Evolutionary conservation across 2,888 invertebrate species (phyloP), one percentile per base, ranked within the genome.

Genomic region (Drosophila meridionalis): DNA sequence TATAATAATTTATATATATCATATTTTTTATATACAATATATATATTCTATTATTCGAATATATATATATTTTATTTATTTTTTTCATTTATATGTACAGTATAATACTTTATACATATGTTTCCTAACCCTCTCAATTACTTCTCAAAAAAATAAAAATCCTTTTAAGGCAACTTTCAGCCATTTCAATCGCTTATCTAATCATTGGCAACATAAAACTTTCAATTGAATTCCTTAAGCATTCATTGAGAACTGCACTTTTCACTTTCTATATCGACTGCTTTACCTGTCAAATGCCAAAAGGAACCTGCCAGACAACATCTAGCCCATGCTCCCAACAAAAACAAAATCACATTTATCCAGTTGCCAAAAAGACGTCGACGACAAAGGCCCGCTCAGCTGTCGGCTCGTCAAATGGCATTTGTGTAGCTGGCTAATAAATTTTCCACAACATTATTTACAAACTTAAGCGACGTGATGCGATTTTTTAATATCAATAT

Each of bases 401-500:
- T 5, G 5, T 34, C 6, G 30, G 20, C 32, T 56, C 70, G 52
- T 78, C 76, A 72, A 36, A 34, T 50, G 48, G 67, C 67, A 36
- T 58, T 58, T 43, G 47, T 48, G 52, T 26, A 43, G 68, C 55
- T 66, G 80, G 76, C 76, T 82, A 88, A 89, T 87, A 87, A 78
- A 87, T 87, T 85, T 83, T 83, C 78, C 83, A 83, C 78, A 81
- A 89, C 90, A 91, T 91, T 91, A 90, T 90, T 91, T 90, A 89
- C 87, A 87, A 90, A 87, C 82, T 82, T 82, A 83, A 85, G 80
- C 78, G 87, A 91, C 91, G 91, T 90, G 90, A 89, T 85, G 77
- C 78, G 89, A 89, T 89, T 90, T 80, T 80, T 80, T 89, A 89
- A 90, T 90, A 89, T 89, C 90, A 91, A 89, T 89, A 84, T 85